Evolutionary conservation across 2,113 vertebrate species (phyloP), one percentile per base, ranked within the genome.

Genomic region (Lophura nycthemera): DNA sequence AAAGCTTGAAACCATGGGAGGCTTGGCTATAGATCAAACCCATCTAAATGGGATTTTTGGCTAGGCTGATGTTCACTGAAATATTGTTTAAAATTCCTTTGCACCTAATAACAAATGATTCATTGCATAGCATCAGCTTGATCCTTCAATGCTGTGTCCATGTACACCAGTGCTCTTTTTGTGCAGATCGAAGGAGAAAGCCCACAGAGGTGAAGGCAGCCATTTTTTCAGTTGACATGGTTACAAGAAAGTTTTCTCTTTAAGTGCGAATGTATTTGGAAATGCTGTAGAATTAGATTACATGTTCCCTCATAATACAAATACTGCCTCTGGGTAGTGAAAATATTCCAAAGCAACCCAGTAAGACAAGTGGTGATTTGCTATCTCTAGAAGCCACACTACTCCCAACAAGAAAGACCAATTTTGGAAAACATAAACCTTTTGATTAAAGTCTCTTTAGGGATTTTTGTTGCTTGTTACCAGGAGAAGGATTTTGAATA

Each of bases 401-500:
- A 11, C 73, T 69, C 40, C 56, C 13, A 59, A 89, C 84, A 86
- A 65, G 79, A 72, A 60, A 20, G 64, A 80, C 48, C 77, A 92
- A 25, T 56, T 91, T 77, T 54, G 60, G 75, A 72, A 96, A 93
- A 34, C 22, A 38, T 56, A 93, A 79, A 74, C 54, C 75, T 95
- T 89, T 93, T 96, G 65, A 83, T 70, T 96, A 96, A 88, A 94
- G 60, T 88, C 56, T 96, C 71, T 89, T 78, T 82, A 91, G 70
- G 72, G 86, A 87, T 29, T 89, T 96, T 69, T 93, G 38, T 78
- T 97, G 76, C 90, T 88, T 95, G 77, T 74, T 95, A 89, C 92
- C 79, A 88, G 91, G 38, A 94, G 89, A 91, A 93, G 59, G 80
- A 78, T 75, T 91, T 96, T 66, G 79, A 94, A 75, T 71, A 83